Percentiles rank a stretch among this genome's conserved stretches.
phyloP scores from a whole-genome alignment of 2,113 vertebrate genomes.

The Pachycephala philippinensis region DNA sequence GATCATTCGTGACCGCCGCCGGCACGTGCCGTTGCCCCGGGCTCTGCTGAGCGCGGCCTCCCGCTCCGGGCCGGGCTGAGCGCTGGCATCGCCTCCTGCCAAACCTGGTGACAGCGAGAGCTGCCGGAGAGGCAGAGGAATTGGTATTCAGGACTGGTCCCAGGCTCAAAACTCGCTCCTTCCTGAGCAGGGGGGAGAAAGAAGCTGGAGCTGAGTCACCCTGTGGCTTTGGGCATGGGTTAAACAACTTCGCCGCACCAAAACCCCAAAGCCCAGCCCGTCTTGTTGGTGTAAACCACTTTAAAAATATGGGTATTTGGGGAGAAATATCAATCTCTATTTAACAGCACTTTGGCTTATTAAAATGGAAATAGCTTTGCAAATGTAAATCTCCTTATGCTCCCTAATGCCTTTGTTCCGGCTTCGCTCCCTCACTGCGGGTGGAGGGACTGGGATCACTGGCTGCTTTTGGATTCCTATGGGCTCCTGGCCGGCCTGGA shows the following conservation, averaged over 20 bases:
- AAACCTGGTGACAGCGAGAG: neutral
- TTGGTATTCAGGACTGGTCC: constrained; percentile 1
- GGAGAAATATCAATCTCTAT: constrained; percentile 58
- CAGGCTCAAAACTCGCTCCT: neutral
- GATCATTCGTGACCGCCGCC: rapidly evolving
- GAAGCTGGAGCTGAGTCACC: neutral
- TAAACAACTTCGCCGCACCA: neutral
- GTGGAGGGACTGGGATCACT: neutral
- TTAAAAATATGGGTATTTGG: constrained; percentile 16
- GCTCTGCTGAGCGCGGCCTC: neutral
- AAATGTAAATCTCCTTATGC: constrained; percentile 53
- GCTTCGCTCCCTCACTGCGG: neutral
- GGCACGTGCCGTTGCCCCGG: neutral
- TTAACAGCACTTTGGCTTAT: constrained; percentile 47
- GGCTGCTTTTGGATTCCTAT: neutral
- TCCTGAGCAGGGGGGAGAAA: neutral
- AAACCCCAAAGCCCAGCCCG: neutral
- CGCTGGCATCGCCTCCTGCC: neutral
- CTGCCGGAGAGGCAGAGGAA: neutral
- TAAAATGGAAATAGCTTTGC: constrained; percentile 53
- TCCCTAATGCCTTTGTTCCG: constrained; percentile 42
- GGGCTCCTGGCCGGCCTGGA: neutral
- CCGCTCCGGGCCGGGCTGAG: neutral
- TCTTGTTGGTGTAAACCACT: neutral
- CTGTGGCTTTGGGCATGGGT: neutral